These are phyloP conservation scores for Biston betularia DNA, from an alignment of 2,888 invertebrate species.

Conservation along the genomic window DNA sequence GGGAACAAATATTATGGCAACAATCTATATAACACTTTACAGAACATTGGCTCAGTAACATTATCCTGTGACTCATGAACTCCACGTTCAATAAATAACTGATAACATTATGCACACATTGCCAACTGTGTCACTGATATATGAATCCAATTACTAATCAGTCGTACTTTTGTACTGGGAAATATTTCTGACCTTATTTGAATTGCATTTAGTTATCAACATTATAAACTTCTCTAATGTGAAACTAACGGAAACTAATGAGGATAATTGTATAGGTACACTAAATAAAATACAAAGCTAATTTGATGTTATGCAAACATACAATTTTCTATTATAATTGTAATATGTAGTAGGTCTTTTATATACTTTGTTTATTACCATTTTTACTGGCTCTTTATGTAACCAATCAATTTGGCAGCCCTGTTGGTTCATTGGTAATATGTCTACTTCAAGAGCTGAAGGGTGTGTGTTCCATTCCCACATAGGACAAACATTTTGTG, in stretches of 20 bases:
- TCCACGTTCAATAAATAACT: constrained; percentile 36
- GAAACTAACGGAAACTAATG: background rate
- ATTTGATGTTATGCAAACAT: no score
- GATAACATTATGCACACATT: constrained; percentile 42
- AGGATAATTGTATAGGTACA: background rate
- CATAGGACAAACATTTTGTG: no score
- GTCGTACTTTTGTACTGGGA: constrained; percentile 9
- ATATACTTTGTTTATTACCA: no score
- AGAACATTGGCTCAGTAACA: constrained; percentile 4
- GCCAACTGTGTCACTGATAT: constrained; percentile 34
- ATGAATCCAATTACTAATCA: constrained; percentile 34
- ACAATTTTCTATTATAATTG: background rate
- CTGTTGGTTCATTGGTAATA: no score
- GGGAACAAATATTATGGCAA: no score
- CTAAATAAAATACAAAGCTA: background rate
- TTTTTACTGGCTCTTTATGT: no score
- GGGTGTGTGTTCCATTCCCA: no score
- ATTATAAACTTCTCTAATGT: background rate
- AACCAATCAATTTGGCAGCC: no score
- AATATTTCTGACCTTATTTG: constrained; percentile 36
- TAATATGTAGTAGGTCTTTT: background rate
- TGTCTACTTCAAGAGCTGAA: no score
- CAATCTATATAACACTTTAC: background rate
- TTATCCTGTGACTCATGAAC: constrained; percentile 37
- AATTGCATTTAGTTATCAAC: constrained; percentile 1